Evolutionary conservation across 2,888 invertebrate species (phyloP).

Genomic region (Lasius platythorax): DNA sequence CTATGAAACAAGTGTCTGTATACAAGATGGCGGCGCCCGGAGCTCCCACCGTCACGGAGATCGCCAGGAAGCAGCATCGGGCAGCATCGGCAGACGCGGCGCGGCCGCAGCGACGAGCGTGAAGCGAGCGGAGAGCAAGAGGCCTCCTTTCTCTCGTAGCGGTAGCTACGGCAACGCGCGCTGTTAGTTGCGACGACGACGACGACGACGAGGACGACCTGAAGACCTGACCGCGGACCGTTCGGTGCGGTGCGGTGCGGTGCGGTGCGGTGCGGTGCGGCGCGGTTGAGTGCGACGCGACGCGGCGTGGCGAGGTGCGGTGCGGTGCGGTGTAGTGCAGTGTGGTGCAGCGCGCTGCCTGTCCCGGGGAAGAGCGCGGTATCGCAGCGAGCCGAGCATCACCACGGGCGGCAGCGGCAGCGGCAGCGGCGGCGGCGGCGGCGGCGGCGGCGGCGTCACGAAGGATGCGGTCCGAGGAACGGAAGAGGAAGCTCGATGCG

Average conservation of each 20-base stretch:
- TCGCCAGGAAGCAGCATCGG: conserved; percentile 51
- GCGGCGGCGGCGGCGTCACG: conserved; percentile 56
- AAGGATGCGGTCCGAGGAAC: conserved; percentile 70
- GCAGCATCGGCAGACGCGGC: conserved; percentile 47
- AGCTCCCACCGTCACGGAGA: conserved; percentile 58
- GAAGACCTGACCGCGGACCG: not conserved
- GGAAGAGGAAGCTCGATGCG: conserved; percentile 61
- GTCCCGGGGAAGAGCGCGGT: conserved; percentile 69
- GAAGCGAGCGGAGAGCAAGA: conserved; percentile 10
- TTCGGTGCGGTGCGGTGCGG: not conserved
- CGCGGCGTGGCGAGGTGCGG: not conserved
- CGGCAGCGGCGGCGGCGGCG: conserved; percentile 56
- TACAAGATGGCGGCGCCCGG: conserved; percentile 81
- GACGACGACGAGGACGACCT: conserved; percentile 5
- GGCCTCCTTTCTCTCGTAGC: not conserved
- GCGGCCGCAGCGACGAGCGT: conserved; percentile 11
- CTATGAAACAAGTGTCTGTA: conserved; percentile 78
- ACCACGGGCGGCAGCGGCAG: conserved; percentile 52
- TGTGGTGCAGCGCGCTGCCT: conserved; percentile 21
- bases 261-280: not conserved
- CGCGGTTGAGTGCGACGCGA: not conserved
- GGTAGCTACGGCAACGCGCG: conserved; percentile 20
- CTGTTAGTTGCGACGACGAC: conserved; percentile 22
- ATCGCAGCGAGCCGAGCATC: conserved; percentile 71
- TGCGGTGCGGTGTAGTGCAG: conserved; percentile 53